Base-by-base conservation (phyloP, 1,140 invertebrate species). In the Bombus breviceps region DNA sequence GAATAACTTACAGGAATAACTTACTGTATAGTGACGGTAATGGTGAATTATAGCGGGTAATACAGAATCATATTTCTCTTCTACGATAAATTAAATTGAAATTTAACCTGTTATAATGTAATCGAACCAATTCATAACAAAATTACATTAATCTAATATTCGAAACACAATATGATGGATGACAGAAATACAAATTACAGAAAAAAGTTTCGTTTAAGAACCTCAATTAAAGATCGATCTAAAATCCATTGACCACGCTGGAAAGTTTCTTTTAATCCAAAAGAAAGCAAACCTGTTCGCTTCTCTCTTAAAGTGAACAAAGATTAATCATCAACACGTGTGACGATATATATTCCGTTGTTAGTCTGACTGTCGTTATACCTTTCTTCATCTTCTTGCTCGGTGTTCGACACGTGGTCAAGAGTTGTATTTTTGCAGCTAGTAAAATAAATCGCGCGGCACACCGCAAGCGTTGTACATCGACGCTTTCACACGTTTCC, bases 371-470 rank as follows among this genome's bases (percentile, higher is more conserved):
- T 53, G 18, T 53, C 47, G 6, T 53, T 75, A 1, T 85, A 83
- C 86, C 69, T 37, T 85, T 64, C 57, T 73, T 68, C 76, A 39
- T 74, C 75, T 47, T 82, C 66, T 71, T 78, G 80, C 85, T 47
- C 87, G 22, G 22, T 77, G 47, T 89, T 86, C 81, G 85, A 90
- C 85, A 84, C 79, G 79, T 76, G 88, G 88, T 89, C 88, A 88
- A 88, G 83, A 83, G 83, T 76, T 66, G 83, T 84, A 83, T 85
- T 88, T 88, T 77, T 80, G 53, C 87, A 80, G 69, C 80, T 83
- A 73, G 83, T 82, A 72, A 90, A 83, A 90, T 90, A 90, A 90
- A 90, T 90, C 74, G 88, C 57, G 75, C 68, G 88, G 64, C 74
- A 28, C 41, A 78, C 89, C 88, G 74, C 88, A 83, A 59, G 28